Percentiles rank a stretch among this genome's conserved stretches.
These are phyloP conservation scores for Anomalospiza imberbis DNA, from an alignment of 2,797 vertebrate species.

Conservation along the genomic window DNA sequence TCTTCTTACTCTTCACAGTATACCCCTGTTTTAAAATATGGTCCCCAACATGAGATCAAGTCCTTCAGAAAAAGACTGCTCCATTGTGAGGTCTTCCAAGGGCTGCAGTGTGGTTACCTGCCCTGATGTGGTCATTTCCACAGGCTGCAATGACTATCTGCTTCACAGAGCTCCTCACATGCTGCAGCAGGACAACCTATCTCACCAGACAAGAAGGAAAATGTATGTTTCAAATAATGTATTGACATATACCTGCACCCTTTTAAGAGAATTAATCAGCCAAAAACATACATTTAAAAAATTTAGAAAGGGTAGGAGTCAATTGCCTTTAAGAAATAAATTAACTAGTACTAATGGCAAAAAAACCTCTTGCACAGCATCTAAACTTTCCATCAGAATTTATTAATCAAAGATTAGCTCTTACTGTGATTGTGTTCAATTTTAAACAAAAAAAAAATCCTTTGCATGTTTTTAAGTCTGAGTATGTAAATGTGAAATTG, in stretches of 20 bases:
- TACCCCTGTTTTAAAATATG: rapidly evolving
- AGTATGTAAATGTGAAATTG: background rate
- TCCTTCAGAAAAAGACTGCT: background rate
- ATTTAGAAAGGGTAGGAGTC: background rate
- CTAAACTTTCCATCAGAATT: background rate
- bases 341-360: background rate
- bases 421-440: background rate
- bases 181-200: rapidly evolving
- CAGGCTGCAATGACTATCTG: background rate
- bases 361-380: background rate
- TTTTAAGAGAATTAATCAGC: background rate
- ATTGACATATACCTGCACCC: background rate
- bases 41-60: background rate
- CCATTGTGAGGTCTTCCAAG: background rate
- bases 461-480: background rate
- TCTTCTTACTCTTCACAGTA: background rate
- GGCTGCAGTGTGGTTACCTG: background rate
- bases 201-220: background rate
- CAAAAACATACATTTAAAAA: background rate
- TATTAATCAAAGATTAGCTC: background rate
- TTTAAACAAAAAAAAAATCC: background rate
- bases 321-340: background rate
- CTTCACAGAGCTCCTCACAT: background rate
- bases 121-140: background rate
- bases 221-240: background rate